Base-by-base conservation (phyloP, 2,888 invertebrate species). In the Syritta pipiens region DNA sequence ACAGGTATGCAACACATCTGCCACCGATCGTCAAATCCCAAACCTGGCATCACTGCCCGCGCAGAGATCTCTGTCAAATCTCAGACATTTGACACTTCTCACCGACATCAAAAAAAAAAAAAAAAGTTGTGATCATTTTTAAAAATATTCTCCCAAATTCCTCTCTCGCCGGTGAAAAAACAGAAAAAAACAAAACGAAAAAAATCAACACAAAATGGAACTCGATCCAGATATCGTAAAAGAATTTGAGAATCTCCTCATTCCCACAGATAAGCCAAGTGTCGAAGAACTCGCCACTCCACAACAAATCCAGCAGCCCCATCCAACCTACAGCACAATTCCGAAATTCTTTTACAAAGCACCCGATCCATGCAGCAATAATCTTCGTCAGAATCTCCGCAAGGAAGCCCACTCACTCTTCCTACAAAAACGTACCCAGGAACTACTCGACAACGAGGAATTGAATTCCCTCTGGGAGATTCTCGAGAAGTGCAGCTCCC, bases 391-490 rank as follows among this genome's bases (percentile, higher is more conserved):
- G 85, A 96, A 96, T 88, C 88, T 97, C 37, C 91, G 96, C 63
- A 97, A 97, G 88, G 97, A 97, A 87, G 95, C 97, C 0, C 91
- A 97, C 84, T 95, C 96, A 1, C 92, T 95, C 76, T 96, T 97
- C 86, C 88, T 98, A 46, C 96, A 97, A 88, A 92, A 95, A 86
- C 93, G 94, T 85, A 96, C 95, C 76, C 92, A 94, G 84, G 94
- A 96, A 84, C 89, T 97, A 24, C 88, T 98, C 19, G 95, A 96
- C 87, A 96, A 96, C 86, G 94, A 94, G 85, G 97, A 98, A 88
- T 87, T 97, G 53, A 94, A 94, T 88, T 92, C 94, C 37, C 89
- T 98, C 0, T 97, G 97, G 96, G 92, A 93, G 42, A 89, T 96
- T 57, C 88, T 98, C 77, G 96, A 97, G 87, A 93, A 94, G 83